A percentile compares a stretch with the other conserved stretches of the same genome.
These are phyloP conservation scores for Vimba vimba DNA, from an alignment of 2,113 vertebrate species.

Conservation along the genomic window DNA sequence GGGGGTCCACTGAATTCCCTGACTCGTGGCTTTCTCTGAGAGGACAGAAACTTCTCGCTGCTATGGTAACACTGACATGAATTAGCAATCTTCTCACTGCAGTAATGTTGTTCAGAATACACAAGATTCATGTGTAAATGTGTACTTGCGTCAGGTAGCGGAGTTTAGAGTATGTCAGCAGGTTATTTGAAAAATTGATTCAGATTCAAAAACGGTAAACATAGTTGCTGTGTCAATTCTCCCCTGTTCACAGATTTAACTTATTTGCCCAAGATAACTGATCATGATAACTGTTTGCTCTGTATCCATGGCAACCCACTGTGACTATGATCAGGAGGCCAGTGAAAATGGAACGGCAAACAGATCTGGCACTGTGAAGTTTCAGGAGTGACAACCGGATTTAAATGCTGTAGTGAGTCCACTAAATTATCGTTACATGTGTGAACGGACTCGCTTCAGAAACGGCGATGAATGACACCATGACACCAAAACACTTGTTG, in stretches of 20 bases:
- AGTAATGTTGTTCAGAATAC: not conserved
- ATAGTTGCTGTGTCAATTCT: conserved; percentile 9
- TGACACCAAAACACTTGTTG: too few relatives aligned
- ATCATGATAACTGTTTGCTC: conserved; percentile 35
- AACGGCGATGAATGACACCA: too few relatives aligned
- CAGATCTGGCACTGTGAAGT: not conserved
- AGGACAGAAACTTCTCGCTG: conserved; percentile 10
- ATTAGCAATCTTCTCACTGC: not conserved
- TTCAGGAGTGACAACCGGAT: too few relatives aligned
- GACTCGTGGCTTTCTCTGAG: not conserved
- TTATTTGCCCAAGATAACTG: conserved; percentile 19
- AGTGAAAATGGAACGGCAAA: not conserved
- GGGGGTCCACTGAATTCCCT: not conserved
- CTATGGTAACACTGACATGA: not conserved
- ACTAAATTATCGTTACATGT: too few relatives aligned
- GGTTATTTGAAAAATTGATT: not conserved
- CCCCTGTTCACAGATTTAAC: conserved; percentile 21
- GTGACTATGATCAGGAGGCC: conserved; percentile 34
- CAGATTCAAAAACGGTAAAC: not conserved
- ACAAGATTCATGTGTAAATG: not conserved
- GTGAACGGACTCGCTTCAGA: too few relatives aligned
- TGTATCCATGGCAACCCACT: conserved; percentile 49
- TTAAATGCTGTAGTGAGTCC: too few relatives aligned
- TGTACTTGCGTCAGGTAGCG: not conserved
- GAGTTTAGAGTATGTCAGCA: not conserved